Base-by-base conservation (phyloP, 2,113 vertebrate species). In the Enhydra lutris region DNA sequence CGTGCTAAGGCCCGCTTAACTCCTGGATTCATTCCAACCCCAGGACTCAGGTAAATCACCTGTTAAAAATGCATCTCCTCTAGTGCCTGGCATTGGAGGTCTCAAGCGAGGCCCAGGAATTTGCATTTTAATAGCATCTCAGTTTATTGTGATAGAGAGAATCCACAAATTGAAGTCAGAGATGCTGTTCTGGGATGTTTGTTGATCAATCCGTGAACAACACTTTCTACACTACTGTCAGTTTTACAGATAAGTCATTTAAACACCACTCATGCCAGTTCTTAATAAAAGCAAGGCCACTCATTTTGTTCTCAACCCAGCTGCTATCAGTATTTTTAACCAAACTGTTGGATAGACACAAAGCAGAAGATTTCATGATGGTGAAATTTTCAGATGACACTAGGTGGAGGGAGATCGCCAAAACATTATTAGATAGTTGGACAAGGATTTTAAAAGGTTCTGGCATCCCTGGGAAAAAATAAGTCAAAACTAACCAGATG, bases 1-100 rank as follows among this genome's bases (percentile, higher is more conserved):
- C 18, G 10, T 0, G 1, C 50, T 6, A 3, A 34, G n/a, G 36
- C 23, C 1, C 34, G 50, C 7, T 0, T 2, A 24, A 8, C 29
- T 14, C 2, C 82, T 18, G 11, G 5, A 52, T 4, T 15, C 78
- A 20, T 12, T n/a, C 42, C 63, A 24, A 23, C 7, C 12, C 65
- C 0, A 7, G 15, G 0, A 11, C 8, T 24, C 73, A 11, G 12
- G 61, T 10, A 31, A 92, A 7, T 50, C 52, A 29, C 12, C 67
- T 7, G 36, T 9, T 36, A 14, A 17, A 52, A 26, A 34, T 9
- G 15, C 11, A 24, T 18, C 17, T 9, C 26, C 57, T 69, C 71
- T 4, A 12, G 7, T 1, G 24, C 47, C 31, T 18, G 3, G 36
- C n/a, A 5, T 34, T 11, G 6, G 4, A 34, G 34, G 26, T 50